A percentile compares a stretch with the other conserved stretches of the same genome.
Conservation (phyloP, 2,797 vertebrate genomes). For the Alca torda region DNA sequence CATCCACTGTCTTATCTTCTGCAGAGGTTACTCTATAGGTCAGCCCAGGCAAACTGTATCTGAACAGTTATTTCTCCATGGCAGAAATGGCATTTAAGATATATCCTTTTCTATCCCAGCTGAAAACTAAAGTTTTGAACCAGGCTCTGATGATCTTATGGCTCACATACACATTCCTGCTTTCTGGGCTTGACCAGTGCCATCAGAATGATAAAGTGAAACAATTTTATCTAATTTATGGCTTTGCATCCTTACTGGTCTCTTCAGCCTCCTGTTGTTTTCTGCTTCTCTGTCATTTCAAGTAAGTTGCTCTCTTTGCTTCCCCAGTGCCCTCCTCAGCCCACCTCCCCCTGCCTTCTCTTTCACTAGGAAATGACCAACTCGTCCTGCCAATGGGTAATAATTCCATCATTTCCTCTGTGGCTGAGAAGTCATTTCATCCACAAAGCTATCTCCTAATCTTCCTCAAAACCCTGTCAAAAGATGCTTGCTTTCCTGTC, state of each 20-base stretch:
- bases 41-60: not conserved
- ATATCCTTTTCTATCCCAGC: not conserved
- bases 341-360: not conserved
- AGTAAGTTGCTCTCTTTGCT: not conserved
- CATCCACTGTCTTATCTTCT: not conserved
- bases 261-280: not conserved
- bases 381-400: accelerated
- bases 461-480: not conserved
- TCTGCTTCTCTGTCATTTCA: not conserved
- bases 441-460: not conserved
- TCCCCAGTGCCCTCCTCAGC: not conserved
- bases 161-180: not conserved
- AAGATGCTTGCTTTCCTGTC: not conserved
- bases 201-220: not conserved
- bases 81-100: not conserved
- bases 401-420: not conserved
- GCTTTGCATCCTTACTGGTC: not conserved
- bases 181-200: not conserved
- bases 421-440: not conserved
- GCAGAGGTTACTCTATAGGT: not conserved
- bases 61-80: not conserved
- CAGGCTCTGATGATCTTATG: not conserved
- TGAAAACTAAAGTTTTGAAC: not conserved
- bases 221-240: not conserved
- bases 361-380: not conserved